Base-by-base conservation (phyloP, 2,888 invertebrate species). In the Caenorhabditis sulstoni region DNA sequence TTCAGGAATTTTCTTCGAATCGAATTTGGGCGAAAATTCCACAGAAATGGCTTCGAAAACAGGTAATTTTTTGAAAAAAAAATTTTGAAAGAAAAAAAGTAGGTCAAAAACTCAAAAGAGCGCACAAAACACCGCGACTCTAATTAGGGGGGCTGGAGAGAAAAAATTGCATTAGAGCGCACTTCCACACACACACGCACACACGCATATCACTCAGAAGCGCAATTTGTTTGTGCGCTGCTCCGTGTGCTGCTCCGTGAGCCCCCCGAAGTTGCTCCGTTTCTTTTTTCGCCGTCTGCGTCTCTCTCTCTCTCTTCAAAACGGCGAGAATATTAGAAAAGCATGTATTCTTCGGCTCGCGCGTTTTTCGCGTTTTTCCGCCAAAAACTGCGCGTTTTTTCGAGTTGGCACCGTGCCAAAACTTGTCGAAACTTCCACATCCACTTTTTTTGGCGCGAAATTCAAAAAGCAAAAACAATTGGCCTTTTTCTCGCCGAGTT, bases 311-410 rank as follows among this genome's bases (percentile, higher is more conserved):
- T 2, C 22, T 22, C 50, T 50, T n/a, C n/a, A n/a, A n/a, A n/a
- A n/a, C n/a, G n/a, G n/a, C 49, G 29, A 29, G 29, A 29, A 49
- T 49, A 49, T 49, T 49, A 49, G 49, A 49, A 49, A 49, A 49
- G 49, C 49, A 49, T 49, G 49, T 49, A 22, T 49, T 49, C 23
- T 52, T 29, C 5, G 3, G 20, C 12, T 11, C 12, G 20, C 20
- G n/a, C n/a, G 3, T 49, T 22, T 11, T 22, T 49, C 20, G n/a
- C n/a, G n/a, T 49, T 22, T 12, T 20, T 7, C 22, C 49, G 41
- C 41, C 41, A 14, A 4, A 3, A 41, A 8, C 11, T 14, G 2
- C 49, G 3, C 49, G 12, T 49, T 49, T 49, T 49, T 22, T 14
- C 49, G 11, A 22, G 49, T 16, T 49, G 49, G 49, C 49, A 22